Evolutionary conservation across 2,888 invertebrate species (phyloP).

Genomic region (Hypsopygia costalis): DNA sequence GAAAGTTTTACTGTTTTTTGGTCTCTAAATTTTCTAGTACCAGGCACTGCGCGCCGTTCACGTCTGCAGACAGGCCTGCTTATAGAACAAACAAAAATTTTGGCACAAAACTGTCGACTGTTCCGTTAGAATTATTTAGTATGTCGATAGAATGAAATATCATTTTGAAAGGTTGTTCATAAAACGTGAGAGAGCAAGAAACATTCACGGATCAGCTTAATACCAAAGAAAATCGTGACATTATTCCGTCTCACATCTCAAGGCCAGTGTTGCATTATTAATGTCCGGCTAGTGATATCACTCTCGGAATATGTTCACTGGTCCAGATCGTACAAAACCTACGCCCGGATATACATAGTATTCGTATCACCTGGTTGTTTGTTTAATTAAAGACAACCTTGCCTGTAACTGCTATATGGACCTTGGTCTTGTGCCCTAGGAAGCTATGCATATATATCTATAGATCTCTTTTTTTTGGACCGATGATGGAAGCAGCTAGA

Average conservation of each 20-base stretch:
- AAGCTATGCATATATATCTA: no score
- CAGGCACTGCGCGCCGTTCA: neutral
- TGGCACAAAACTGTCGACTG: neutral
- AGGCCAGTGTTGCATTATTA: constrained; percentile 45
- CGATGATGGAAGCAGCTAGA: no score
- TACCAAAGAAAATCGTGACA: constrained; percentile 31
- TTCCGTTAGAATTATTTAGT: no score
- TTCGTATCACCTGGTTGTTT: no score
- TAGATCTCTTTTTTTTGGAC: no score
- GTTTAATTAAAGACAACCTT: no score
- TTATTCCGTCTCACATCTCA: constrained; percentile 37
- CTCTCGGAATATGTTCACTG: constrained; percentile 20
- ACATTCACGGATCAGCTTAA: neutral
- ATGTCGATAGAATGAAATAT: no score
- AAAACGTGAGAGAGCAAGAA: neutral
- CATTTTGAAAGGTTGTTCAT: neutral
- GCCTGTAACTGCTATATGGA: no score
- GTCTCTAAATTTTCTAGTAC: neutral
- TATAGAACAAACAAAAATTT: neutral
- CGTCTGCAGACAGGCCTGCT: neutral
- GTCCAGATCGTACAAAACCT: constrained; percentile 1
- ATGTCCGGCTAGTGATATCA: constrained; percentile 46
- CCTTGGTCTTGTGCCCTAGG: no score
- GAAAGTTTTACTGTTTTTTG: no score
- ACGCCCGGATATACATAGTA: neutral